Evolutionary conservation across 2,113 vertebrate genomes (phyloP).

Genomic region (Ptilorrhoa leucosticta): DNA sequence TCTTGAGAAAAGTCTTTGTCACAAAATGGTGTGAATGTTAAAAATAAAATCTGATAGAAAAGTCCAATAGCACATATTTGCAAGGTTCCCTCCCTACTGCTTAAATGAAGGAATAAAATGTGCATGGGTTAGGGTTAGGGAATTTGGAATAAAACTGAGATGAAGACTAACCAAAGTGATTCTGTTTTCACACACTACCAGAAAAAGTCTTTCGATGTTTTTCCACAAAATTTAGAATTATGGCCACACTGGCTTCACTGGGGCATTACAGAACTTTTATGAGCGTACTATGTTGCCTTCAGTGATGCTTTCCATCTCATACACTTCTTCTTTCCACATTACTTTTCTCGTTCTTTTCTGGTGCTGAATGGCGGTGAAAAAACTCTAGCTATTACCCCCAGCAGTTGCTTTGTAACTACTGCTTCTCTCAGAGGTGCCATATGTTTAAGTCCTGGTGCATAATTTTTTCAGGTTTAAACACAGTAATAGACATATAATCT

Average conservation of each 20-base stretch:
- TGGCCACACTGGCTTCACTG: neutral
- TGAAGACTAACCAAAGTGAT: neutral
- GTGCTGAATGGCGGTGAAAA: neutral
- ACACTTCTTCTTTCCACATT: neutral
- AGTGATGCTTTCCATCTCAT: neutral
- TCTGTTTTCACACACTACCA: neutral
- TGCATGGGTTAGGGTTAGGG: neutral
- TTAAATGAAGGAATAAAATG: neutral
- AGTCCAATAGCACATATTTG: neutral
- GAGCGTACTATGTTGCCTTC: neutral
- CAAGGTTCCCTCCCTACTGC: neutral
- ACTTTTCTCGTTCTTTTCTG: neutral
- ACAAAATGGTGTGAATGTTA: neutral
- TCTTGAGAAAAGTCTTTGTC: neutral
- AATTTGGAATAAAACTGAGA: neutral
- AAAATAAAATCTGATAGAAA: neutral
- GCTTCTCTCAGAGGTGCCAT: neutral
- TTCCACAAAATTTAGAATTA: neutral
- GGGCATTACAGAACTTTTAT: neutral
- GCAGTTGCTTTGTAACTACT: neutral
- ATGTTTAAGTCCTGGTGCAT: slow-evolving; percentile 9
- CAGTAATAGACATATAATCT: neutral
- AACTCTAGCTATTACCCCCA: neutral
- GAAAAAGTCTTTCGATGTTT: neutral
- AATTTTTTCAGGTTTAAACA: slow-evolving; percentile 10